Base-by-base conservation (phyloP, 2,113 vertebrate species). In the Bolborhynchus lineola region DNA sequence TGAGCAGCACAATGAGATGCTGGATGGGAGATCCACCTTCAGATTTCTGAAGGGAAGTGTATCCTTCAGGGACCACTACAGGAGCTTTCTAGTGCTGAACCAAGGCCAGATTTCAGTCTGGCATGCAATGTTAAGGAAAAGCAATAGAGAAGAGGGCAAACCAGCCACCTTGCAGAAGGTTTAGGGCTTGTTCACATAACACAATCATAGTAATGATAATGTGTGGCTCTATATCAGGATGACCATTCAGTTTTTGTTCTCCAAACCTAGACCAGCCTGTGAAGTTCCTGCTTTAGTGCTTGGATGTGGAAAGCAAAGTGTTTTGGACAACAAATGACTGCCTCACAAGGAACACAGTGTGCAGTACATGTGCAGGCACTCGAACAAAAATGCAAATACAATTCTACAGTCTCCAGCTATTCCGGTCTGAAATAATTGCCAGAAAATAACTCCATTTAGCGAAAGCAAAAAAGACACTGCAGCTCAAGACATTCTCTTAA, bases 341-440 rank as follows among this genome's bases (percentile, higher is more conserved):
- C 75, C 93, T 96, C 81, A 77, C 74, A 95, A 59, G 86, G 97
- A 97, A 97, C 97, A 97, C 72, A 94, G 90, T 96, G 96, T 97
- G 95, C 96, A 95, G 97, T 70, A 97, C 96, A 97, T 94, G 95
- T 95, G 95, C 92, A 97, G 94, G 94, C 96, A 94, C 90, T 96
- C 3, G 3, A 89, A 97, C 94, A 97, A 97, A 95, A 96, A 96
- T 97, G 93, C 94, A 94, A 96, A 95, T 92, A 68, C 90, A 91
- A 21, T 47, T 78, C 93, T 92, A 15, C 90, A 77, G 96, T 97
- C 95, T 96, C 90, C 95, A 78, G 96, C 92, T 87, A 97, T 97
- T 97, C 96, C 90, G 92, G 96, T 72, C 71, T 52, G 86, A 60
- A 79, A 76, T 76, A 85, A 87, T 87, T 95, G 96, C 97, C 96